Conservation (phyloP, 2,113 vertebrate species). For the Podilymbus podiceps region DNA sequence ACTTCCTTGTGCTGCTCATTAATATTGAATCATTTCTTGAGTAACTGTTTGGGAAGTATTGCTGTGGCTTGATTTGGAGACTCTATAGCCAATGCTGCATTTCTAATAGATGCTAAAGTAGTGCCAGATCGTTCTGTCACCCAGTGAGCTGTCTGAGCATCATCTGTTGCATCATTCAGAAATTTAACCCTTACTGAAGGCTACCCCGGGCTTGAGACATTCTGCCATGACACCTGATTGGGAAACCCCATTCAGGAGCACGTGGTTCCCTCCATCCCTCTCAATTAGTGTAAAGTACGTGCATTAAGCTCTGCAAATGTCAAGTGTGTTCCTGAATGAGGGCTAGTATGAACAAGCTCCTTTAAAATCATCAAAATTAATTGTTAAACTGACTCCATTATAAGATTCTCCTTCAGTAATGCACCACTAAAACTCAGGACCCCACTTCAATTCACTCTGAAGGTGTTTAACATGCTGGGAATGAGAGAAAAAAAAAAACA, state of each 20-base stretch:
- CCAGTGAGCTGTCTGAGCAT: neutral
- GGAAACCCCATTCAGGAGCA: rapidly evolving
- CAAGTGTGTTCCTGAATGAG: neutral
- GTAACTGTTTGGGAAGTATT: neutral
- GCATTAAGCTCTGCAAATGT: neutral
- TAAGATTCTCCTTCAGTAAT: neutral
- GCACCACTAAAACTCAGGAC: neutral
- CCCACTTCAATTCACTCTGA: neutral
- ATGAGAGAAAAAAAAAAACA: neutral
- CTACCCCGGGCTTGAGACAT: neutral
- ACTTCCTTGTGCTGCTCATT: neutral
- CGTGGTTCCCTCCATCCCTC: neutral
- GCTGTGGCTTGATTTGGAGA: neutral
- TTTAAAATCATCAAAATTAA: neutral
- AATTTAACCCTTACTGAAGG: neutral
- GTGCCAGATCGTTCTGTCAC: neutral
- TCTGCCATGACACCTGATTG: neutral
- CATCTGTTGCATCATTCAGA: neutral
- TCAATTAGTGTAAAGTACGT: neutral
- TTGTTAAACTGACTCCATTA: neutral
- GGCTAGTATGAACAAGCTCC: neutral
- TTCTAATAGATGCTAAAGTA: neutral
- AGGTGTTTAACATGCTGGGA: neutral
- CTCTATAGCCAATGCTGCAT: neutral
- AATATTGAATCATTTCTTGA: rapidly evolving